Conservation (phyloP, 2,888 invertebrate species). For the Capitulum mitella region DNA sequence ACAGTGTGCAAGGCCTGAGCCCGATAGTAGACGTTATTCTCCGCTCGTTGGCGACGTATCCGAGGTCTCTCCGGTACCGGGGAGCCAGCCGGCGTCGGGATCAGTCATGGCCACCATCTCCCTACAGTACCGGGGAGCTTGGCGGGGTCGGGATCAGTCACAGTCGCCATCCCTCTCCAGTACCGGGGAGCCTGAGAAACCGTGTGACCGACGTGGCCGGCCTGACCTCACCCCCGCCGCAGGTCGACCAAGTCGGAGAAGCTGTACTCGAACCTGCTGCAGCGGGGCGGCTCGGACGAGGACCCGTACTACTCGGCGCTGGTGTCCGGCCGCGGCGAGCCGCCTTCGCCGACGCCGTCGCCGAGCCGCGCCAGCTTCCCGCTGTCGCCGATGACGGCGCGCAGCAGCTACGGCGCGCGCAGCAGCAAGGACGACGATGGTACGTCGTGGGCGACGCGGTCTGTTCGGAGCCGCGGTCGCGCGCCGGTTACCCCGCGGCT, state of each 20-base stretch:
- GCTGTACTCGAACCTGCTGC: slow-evolving; percentile 52
- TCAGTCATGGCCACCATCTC: no score
- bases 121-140: no score
- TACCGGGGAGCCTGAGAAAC: no score
- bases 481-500: slow-evolving; percentile 30
- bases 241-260: slow-evolving; percentile 94
- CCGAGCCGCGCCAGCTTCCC: slow-evolving; percentile 7
- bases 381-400: slow-evolving; percentile 22
- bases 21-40: no score
- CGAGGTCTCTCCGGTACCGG: no score
- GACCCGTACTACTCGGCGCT: slow-evolving; percentile 52
- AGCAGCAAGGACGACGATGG: slow-evolving; percentile 11
- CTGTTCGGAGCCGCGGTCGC: neutral
- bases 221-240: slow-evolving; percentile 39
- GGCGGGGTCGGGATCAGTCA: no score
- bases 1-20: no score
- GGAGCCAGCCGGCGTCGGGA: no score
- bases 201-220: no score
- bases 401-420: slow-evolving; percentile 9
- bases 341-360: slow-evolving; percentile 7
- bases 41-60: no score
- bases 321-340: slow-evolving; percentile 19
- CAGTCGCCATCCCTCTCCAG: no score
- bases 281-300: slow-evolving; percentile 53
- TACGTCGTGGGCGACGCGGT: no score